These are phyloP conservation scores for Drosophila bunnanda DNA, from an alignment of 2,888 invertebrate genomes.

Conservation along the genomic window DNA sequence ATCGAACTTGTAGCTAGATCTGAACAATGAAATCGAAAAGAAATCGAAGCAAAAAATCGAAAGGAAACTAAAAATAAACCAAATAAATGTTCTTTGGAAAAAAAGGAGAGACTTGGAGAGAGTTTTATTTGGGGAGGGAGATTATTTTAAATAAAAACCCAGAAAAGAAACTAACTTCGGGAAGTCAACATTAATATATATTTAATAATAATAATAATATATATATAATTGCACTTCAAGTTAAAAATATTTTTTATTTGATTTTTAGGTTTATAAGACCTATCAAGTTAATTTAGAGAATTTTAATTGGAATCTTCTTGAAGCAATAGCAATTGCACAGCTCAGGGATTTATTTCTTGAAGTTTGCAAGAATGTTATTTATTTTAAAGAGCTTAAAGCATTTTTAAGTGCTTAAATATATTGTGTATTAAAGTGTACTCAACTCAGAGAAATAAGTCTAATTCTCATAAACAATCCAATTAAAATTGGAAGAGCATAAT, in stretches of 20 bases:
- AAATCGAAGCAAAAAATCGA: slow-evolving; percentile 37
- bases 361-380: neutral
- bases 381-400: neutral
- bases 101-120: neutral
- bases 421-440: no score
- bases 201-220: no score
- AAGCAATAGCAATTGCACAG: neutral
- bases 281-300: neutral
- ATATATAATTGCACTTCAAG: no score
- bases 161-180: no score
- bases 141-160: no score
- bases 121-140: slow-evolving; percentile 6
- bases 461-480: neutral
- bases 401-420: neutral
- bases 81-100: slow-evolving; percentile 66
- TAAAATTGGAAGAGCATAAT: neutral
- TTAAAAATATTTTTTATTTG: no score
- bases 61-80: slow-evolving; percentile 51
- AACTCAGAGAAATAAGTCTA: neutral
- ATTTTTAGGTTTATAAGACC: no score
- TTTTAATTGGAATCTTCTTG: neutral
- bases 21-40: slow-evolving; percentile 51
- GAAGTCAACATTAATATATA: no score
- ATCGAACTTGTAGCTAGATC: slow-evolving; percentile 64
- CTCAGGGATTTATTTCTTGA: neutral